phyloP scores from a whole-genome alignment of 2,113 vertebrate species.

The Nothoprocta pentlandii region DNA sequence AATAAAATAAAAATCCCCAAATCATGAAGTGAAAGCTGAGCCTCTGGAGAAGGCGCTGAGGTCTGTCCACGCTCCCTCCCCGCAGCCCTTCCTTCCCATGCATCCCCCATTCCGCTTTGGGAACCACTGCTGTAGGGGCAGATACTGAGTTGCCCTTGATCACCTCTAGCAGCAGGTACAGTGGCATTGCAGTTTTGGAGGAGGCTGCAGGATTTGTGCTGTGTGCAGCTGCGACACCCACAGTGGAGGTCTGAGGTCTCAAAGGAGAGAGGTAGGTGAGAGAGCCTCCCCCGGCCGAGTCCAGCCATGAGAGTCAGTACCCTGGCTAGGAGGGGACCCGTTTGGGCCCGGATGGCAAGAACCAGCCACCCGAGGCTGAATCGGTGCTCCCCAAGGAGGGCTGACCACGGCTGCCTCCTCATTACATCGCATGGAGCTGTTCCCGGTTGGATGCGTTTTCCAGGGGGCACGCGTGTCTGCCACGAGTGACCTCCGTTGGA shows the following conservation, averaged over 20 bases:
- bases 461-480: background rate
- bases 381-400: constrained; percentile 3
- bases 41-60: constrained; percentile 48
- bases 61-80: constrained; percentile 37
- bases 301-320: constrained; percentile 60
- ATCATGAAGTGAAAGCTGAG: constrained; percentile 50
- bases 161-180: constrained; percentile 79
- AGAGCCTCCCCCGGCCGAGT: constrained; percentile 66
- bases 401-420: background rate
- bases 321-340: constrained; percentile 13
- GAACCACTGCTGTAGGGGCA: constrained; percentile 67
- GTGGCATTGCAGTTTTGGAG: constrained; percentile 76
- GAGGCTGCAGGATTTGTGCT: constrained; percentile 79
- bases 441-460: constrained; percentile 34
- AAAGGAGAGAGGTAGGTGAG: constrained; percentile 80
- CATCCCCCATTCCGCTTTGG: constrained; percentile 61
- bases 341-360: constrained; percentile 70
- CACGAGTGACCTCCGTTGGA: background rate
- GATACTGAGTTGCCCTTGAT: constrained; percentile 77
- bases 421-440: background rate
- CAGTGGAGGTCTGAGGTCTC: constrained; percentile 79
- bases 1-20: background rate
- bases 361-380: constrained; percentile 52
- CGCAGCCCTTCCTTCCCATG: constrained; percentile 68
- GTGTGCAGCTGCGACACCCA: constrained; percentile 77